Conservation (phyloP, 2,888 invertebrate genomes). For the Drosophila rubida region DNA sequence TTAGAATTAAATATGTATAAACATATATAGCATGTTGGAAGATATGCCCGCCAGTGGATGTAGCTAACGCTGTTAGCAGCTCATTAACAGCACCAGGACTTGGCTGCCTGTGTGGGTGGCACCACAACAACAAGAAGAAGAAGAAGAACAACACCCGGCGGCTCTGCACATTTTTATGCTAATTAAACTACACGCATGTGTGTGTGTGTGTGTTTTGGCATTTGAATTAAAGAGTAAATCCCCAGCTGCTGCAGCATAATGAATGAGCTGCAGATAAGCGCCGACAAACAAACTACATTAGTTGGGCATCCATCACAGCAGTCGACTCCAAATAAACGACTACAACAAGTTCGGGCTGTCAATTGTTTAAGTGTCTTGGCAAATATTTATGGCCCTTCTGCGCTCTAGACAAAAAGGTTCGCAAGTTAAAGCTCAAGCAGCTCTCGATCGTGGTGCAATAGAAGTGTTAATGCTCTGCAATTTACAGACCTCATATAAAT, state of each 20-base stretch:
- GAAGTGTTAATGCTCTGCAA: not conserved
- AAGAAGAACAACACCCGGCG: no score
- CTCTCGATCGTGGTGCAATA: not conserved
- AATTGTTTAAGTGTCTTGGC: no score
- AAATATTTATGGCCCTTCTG: no score
- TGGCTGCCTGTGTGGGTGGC: not conserved
- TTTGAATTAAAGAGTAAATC: constrained; percentile 12
- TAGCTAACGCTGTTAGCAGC: constrained; percentile 5
- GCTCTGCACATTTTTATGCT: constrained; percentile 1
- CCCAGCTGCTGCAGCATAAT: constrained; percentile 1
- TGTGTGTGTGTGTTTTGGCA: not conserved
- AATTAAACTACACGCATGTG: constrained; percentile 4
- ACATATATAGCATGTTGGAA: not conserved
- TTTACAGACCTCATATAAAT: not conserved
- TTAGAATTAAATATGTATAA: constrained; percentile 17
- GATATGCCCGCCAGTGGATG: not conserved
- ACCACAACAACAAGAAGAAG: no score
- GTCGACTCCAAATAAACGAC: not conserved
- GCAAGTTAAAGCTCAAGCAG: not conserved
- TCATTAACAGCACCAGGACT: constrained; percentile 11
- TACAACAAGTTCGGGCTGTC: no score
- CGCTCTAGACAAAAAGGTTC: no score
- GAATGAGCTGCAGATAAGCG: constrained; percentile 10
- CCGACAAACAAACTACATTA: not conserved
- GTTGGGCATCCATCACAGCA: not conserved